A percentile compares a stretch with the other conserved stretches of the same genome.
These are phyloP conservation scores for Centropus bengalensis DNA, from an alignment of 2,113 vertebrate species.

Conservation along the genomic window DNA sequence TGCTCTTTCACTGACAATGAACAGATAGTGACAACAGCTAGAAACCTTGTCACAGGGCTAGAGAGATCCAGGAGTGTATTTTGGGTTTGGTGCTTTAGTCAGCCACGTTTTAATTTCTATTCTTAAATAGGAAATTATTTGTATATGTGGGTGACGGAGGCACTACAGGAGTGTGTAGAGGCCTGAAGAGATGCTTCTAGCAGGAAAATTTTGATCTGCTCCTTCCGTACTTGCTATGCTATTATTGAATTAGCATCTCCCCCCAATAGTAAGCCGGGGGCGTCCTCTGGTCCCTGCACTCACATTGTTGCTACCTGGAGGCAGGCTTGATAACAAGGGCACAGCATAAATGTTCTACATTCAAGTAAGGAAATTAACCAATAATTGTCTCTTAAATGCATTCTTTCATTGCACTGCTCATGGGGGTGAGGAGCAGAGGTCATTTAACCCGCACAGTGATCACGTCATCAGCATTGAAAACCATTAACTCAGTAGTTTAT, in stretches of 20 bases:
- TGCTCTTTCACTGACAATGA: conserved; percentile 39
- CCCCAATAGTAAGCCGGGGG: background rate
- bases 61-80: background rate
- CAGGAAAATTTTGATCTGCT: background rate
- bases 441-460: background rate
- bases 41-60: background rate
- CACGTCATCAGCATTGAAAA: conserved; percentile 20
- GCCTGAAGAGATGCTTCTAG: background rate
- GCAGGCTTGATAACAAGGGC: background rate
- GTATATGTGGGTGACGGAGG: background rate
- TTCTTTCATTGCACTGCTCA: background rate
- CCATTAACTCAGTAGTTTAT: conserved; percentile 24
- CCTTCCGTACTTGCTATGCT: background rate
- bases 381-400: conserved; percentile 50
- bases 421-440: background rate
- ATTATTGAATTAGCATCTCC: background rate
- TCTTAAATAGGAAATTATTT: background rate
- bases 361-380: conserved; percentile 47
- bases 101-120: background rate
- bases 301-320: background rate
- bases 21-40: conserved; percentile 24
- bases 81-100: background rate
- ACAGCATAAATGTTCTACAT: conserved; percentile 13
- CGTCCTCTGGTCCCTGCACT: background rate
- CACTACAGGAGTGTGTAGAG: background rate